Base-by-base conservation (phyloP, 2,113 vertebrate species). In the Rynchops niger region DNA sequence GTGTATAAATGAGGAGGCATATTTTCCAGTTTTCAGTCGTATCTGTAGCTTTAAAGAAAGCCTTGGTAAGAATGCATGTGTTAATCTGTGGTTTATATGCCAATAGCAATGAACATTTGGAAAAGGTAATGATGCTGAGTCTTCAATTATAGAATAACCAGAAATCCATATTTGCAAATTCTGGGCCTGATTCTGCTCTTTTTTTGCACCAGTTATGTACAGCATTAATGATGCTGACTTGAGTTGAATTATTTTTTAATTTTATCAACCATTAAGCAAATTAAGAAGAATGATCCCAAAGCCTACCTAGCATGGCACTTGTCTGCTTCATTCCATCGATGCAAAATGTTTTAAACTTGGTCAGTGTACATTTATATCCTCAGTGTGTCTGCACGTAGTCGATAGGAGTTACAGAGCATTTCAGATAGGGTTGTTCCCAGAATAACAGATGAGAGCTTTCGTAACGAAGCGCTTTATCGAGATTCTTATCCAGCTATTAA, bases 91-190 rank as follows among this genome's bases (percentile, higher is more conserved):
- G 69, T 94, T 96, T 96, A 67, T 91, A 61, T 66, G 70, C 40
- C 90, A 94, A 93, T 62, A 84, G 50, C 59, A 69, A 79, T 29
- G 49, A 50, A 67, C 6, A 63, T 59, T 65, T 95, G 36, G 58
- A 94, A 96, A 96, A 96, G 42, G 4, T 34, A 82, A 58, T 58
- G 88, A 88, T 95, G 84, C 42, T 96, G 88, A 95, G 91, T 67
- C 56, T 82, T 58, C 55, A 95, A 15, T 76, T 91, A 11, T 72
- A 53, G 42, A 97, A 92, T 74, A 90, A 93, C 63, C 61, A 95
- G 78, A 97, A 98, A 95, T 30, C 70, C 6, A 36, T 52, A 49
- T 95, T 81, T 20, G 17, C 34, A 90, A 79, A 61, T 70, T 91
- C 82, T 91, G 71, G 79, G 69, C 77, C 81, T 73, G 74, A 90